A percentile compares a stretch with the other conserved stretches of the same genome.
Conservation (phyloP, 2,797 vertebrate genomes). For the Epinephelus malabaricus region DNA sequence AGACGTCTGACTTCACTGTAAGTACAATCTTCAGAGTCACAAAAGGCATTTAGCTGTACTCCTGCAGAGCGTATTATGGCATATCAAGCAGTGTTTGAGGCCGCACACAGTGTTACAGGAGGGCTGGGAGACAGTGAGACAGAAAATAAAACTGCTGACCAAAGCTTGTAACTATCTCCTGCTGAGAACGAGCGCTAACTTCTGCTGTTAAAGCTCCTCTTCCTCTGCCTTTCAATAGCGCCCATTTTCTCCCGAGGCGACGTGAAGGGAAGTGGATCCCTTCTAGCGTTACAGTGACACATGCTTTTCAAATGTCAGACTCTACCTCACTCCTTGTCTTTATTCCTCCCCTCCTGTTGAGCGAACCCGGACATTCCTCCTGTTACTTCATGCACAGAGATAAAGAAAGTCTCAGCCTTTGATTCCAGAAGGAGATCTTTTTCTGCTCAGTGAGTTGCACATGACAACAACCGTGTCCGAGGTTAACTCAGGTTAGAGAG, state of each 20-base stretch:
- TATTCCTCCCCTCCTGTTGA: neutral
- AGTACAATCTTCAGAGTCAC: slow-evolving; percentile 74
- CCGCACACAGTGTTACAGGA: slow-evolving; percentile 31
- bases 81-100: slow-evolving; percentile 42
- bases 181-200: slow-evolving; percentile 10
- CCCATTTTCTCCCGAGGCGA: slow-evolving; percentile 7
- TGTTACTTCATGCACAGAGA: slow-evolving; percentile 56
- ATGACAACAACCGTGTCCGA: neutral
- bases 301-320: slow-evolving; percentile 60
- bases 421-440: slow-evolving; percentile 20
- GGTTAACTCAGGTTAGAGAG: slow-evolving; percentile 28
- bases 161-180: slow-evolving; percentile 16
- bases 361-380: slow-evolving; percentile 41
- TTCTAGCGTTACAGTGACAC: slow-evolving; percentile 47
- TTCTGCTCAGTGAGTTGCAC: neutral
- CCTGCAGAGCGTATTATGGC: slow-evolving; percentile 51
- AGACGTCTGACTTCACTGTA: slow-evolving; percentile 33
- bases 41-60: slow-evolving; percentile 69
- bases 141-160: neutral
- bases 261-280: slow-evolving; percentile 32
- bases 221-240: slow-evolving; percentile 12
- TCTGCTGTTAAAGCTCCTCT: slow-evolving; percentile 13
- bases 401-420: slow-evolving; percentile 20
- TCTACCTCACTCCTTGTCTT: slow-evolving; percentile 1
- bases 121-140: neutral